Conservation (phyloP, 2,888 invertebrate genomes). For the Microctonus hyperodae region DNA sequence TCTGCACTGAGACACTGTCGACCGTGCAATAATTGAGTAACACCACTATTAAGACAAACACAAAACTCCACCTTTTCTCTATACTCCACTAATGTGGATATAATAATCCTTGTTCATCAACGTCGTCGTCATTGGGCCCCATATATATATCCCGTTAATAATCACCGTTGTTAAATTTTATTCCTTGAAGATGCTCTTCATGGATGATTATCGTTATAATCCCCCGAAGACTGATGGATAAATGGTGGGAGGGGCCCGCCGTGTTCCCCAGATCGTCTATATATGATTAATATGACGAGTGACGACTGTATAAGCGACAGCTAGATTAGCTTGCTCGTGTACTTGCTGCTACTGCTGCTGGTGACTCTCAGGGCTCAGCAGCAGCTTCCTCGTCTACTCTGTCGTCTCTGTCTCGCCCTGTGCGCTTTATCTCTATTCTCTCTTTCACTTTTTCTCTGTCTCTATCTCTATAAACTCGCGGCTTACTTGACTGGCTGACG, state of each 20-base stretch:
- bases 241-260: constrained; percentile 56
- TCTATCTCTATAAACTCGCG: constrained; percentile 5
- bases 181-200: constrained; percentile 27
- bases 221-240: constrained; percentile 13
- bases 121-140: constrained; percentile 45
- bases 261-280: constrained; percentile 38
- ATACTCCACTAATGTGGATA: constrained; percentile 46
- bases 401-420: constrained; percentile 1
- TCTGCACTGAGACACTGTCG: constrained; percentile 21
- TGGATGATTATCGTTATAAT: constrained; percentile 25
- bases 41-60: neutral
- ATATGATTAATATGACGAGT: too few species aligned
- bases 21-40: neutral
- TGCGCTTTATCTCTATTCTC: neutral
- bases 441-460: constrained; percentile 7
- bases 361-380: constrained; percentile 14
- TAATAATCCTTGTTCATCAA: constrained; percentile 43
- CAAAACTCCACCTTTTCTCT: constrained; percentile 6
- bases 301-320: constrained; percentile 38
- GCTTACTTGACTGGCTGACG: constrained; percentile 23
- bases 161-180: constrained; percentile 22
- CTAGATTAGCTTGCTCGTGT: constrained; percentile 55
- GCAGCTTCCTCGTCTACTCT: constrained; percentile 4
- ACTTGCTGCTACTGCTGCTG: neutral
- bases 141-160: constrained; percentile 45